These are phyloP conservation scores for Semnopithecus entellus DNA, from an alignment of 2,113 vertebrate species.

Conservation along the genomic window DNA sequence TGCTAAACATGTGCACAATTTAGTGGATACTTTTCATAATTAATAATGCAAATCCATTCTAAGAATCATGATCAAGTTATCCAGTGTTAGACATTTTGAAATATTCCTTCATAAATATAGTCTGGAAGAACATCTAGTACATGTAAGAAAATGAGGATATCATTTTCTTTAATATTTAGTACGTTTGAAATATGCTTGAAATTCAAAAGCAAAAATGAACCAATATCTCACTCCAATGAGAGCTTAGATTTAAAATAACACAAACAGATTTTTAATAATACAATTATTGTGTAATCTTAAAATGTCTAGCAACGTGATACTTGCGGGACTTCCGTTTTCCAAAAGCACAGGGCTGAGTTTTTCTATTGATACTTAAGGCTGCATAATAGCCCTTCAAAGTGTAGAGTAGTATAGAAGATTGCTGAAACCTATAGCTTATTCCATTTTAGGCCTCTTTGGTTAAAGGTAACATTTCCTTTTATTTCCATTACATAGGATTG, in stretches of 20 bases:
- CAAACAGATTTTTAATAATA: not conserved
- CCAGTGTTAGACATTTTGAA: conserved; percentile 8
- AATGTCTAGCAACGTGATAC: not conserved
- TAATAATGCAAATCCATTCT: not conserved
- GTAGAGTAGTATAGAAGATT: not conserved
- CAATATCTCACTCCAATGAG: not conserved
- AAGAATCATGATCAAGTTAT: conserved; percentile 41
- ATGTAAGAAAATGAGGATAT: not conserved
- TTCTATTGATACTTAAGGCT: not conserved
- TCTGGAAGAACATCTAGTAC: not conserved
- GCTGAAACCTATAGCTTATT: not conserved
- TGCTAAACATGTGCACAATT: conserved; percentile 15
- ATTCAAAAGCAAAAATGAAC: not conserved
- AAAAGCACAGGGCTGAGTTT: not conserved
- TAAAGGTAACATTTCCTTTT: not conserved
- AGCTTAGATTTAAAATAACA: not conserved
- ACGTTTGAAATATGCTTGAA: not conserved
- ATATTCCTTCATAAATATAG: not conserved
- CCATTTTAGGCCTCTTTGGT: not conserved
- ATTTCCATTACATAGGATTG: not conserved
- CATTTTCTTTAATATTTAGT: conserved; percentile 13
- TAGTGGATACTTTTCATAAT: not conserved
- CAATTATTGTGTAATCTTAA: not conserved
- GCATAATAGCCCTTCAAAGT: not conserved
- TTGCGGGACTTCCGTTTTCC: not conserved